Evolutionary conservation across 2,888 invertebrate genomes (phyloP).

Genomic region (Aleiodes testaceus): DNA sequence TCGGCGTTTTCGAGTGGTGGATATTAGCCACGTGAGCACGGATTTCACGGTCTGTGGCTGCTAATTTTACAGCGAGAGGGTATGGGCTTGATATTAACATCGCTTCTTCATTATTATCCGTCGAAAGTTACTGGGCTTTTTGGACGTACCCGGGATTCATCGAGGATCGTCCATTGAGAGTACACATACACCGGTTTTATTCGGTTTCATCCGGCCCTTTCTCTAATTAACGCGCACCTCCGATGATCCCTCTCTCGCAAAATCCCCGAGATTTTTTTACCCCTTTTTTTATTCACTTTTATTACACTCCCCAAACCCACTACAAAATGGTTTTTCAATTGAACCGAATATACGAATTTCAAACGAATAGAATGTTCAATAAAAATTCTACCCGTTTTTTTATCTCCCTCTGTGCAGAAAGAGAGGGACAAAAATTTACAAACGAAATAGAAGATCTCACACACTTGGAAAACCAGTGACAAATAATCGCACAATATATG

Average conservation of each 20-base stretch:
- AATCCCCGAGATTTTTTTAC: slow-evolving; percentile 12
- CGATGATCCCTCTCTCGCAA: slow-evolving; percentile 21
- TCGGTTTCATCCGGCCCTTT: slow-evolving; percentile 46
- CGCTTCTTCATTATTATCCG: slow-evolving; percentile 31
- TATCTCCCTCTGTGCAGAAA: neutral
- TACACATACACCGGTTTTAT: slow-evolving; percentile 23
- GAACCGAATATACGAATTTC: slow-evolving; percentile 17
- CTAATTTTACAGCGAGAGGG: slow-evolving; percentile 8
- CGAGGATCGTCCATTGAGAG: slow-evolving; percentile 18
- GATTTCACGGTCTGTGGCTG: slow-evolving; percentile 30
- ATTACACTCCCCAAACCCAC: slow-evolving; percentile 25
- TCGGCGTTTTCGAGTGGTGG: neutral
- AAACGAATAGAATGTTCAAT: slow-evolving; percentile 41
- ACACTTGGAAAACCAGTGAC: slow-evolving; percentile 28
- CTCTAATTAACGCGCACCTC: slow-evolving; percentile 54
- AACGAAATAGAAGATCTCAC: slow-evolving; percentile 20
- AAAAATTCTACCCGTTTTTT: slow-evolving; percentile 33
- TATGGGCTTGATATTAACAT: slow-evolving; percentile 22
- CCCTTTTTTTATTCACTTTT: neutral
- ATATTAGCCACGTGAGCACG: slow-evolving; percentile 13
- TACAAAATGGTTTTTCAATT: slow-evolving; percentile 34
- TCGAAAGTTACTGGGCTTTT: slow-evolving; percentile 11
- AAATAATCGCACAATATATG: slow-evolving; percentile 45
- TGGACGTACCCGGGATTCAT: slow-evolving; percentile 16
- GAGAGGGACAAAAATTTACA: slow-evolving; percentile 14